Base-by-base conservation (phyloP, 1,140 invertebrate species). In the Nasonia vitripennis region DNA sequence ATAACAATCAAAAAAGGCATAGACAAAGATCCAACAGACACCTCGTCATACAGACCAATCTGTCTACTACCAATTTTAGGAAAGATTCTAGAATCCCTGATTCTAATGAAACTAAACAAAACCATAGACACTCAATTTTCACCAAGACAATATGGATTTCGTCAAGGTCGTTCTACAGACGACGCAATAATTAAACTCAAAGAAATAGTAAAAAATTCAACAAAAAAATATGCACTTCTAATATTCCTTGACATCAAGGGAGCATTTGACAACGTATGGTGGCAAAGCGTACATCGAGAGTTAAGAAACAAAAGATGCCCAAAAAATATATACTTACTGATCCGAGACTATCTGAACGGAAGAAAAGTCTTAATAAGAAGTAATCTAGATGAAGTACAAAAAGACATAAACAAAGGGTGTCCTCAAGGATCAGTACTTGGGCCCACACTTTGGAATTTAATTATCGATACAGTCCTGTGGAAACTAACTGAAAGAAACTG, bases 21-120 rank as follows among this genome's bases (percentile, higher is more conserved):
- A 0, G 88, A 87, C 34, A 90, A 86, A 23, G 84, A 85, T 14
- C 82, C 23, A 37, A 81, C 34, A 0, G 17, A 85, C 41, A 75
- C 75, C 1, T 82, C 84, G 62, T 90, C 89, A 10, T 89, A 90
- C 82, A 41, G 89, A 62, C 89, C 87, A 2, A 89, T 89, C 14
- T 88, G 87, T 55, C 85, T 91, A 5, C 84, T 90, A 10, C 83
- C 89, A 12, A 86, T 88, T 0, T 41, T 88, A n/a, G 84, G 89
- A 2, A 90, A 90, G 84, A 83, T 89, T 1, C 86, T 90, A 12
- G 89, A 90, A 48, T 87, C 41, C 14, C 48, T 90, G 0, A 82
- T 90, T 14, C 34, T 34, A 34, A 34, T 34, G 34, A 34, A 34
- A 34, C 34, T 34, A 5, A 34, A 34, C 5, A 2, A 34, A 34